Base-by-base conservation (phyloP, 2,113 vertebrate genomes). In the Eurystomus gularis region DNA sequence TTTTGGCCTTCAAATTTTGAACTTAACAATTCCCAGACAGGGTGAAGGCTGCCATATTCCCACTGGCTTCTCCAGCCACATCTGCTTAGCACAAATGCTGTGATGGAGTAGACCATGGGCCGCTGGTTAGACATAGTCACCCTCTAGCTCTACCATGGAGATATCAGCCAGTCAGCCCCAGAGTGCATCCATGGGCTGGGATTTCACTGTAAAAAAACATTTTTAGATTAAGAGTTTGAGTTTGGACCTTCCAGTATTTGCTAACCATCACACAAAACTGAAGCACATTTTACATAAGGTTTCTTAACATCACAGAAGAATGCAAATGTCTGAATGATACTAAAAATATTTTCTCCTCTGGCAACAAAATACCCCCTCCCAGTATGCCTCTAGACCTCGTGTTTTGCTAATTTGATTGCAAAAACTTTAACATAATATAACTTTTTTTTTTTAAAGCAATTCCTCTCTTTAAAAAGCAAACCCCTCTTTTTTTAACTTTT, bases 391-490 rank as follows among this genome's bases (percentile, higher is more conserved):
- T 35, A 60, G 83, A 61, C 31, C 61, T 92, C 76, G 68, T 86
- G 68, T 89, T 95, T 80, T 93, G 39, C 55, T 79, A 80, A 54
- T 83, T 26, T 82, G 73, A 85, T 95, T 90, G 61, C 75, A 94
- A 33, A 19, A 72, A 84, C 86, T 73, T 86, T 78, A 93, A 86
- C 69, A 86, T 93, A 84, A 88, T 54, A 82, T 57, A 39, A 66
- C 26, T 68, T 57, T 26, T 20, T 42, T 40, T 92, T 93, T 88
- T 88, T 62, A 8, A 65, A 80, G 51, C 55, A 89, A 95, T 92
- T 71, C 54, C 82, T 94, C 70, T 90, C 73, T 93, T 97, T 95
- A 91, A 92, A 96, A 96, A 96, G 84, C 31, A 75, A 89, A 31
- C 16, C 3, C 54, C 21, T 82, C 44, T 25, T 42, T 83, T 89